A percentile compares a stretch with the other conserved stretches of the same genome.
These are phyloP conservation scores for Hydrochoerus hydrochaeris DNA, from an alignment of 2,113 vertebrate genomes.

Conservation along the genomic window DNA sequence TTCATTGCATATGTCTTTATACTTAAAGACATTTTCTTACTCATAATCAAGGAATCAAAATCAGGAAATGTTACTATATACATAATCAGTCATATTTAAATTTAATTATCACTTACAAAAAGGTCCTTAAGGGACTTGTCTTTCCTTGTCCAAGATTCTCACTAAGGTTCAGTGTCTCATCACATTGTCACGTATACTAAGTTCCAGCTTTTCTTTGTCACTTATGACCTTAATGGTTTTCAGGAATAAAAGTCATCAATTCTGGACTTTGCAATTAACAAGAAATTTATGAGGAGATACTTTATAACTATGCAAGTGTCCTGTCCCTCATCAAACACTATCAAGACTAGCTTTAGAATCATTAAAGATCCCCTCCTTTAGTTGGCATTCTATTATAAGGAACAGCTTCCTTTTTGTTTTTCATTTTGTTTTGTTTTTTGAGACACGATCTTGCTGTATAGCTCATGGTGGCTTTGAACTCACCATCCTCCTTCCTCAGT, in stretches of 20 bases:
- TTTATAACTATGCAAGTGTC: not conserved
- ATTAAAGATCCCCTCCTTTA: not conserved
- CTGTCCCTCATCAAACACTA: not conserved
- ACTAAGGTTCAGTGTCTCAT: rapidly evolving
- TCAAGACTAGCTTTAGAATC: not conserved
- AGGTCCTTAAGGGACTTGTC: not conserved
- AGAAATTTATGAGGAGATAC: not conserved
- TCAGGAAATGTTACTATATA: not conserved
- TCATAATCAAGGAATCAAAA: not conserved
- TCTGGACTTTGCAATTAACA: too few relatives aligned
- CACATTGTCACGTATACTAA: rapidly evolving
- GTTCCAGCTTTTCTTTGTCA: not conserved
- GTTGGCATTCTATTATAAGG: not conserved
- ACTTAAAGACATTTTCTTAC: not conserved
- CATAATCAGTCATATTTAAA: not conserved
- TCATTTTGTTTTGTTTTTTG: not conserved
- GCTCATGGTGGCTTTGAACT: not conserved
- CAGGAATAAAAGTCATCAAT: not conserved
- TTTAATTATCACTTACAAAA: too few relatives aligned
- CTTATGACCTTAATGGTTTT: not conserved
- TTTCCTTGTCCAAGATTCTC: not conserved
- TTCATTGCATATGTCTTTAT: not conserved
- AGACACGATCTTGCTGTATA: not conserved
- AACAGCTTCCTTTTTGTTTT: not conserved
- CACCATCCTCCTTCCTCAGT: not conserved